phyloP scores from a whole-genome alignment of 2,888 invertebrate species.

The Athalia rosae region DNA sequence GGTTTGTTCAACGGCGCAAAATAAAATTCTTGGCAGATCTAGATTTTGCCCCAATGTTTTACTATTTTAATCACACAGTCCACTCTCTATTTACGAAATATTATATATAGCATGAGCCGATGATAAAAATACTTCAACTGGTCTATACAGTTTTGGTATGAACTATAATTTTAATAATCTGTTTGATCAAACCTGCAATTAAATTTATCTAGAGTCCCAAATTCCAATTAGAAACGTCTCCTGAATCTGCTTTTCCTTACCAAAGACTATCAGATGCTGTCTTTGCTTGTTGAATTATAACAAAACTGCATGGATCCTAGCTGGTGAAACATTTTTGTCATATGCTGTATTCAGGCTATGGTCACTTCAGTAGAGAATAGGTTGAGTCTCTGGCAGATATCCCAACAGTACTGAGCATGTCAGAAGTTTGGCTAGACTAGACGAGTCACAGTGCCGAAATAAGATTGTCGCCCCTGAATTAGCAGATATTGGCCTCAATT shows the following conservation, averaged over 20 bases:
- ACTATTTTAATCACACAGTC: slow-evolving; percentile 8
- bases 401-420: slow-evolving; percentile 7
- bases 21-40: slow-evolving; percentile 5
- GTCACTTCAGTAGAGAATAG: no score
- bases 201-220: neutral
- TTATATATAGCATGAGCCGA: slow-evolving; percentile 23
- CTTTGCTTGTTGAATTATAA: no score
- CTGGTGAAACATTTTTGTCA: no score
- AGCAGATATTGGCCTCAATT: slow-evolving; percentile 43
- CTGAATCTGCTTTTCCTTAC: no score
- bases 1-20: neutral
- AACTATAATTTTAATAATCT: neutral
- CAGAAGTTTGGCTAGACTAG: slow-evolving; percentile 5
- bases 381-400: neutral
- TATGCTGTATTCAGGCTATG: no score
- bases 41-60: slow-evolving; percentile 5
- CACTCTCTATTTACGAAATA: slow-evolving; percentile 18
- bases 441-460: slow-evolving; percentile 37
- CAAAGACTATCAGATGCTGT: no score
- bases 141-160: slow-evolving; percentile 16
- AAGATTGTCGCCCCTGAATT: slow-evolving; percentile 26
- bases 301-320: no score
- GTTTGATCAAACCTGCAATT: no score
- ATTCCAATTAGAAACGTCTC: neutral
- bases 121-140: slow-evolving; percentile 18